phyloP scores from a whole-genome alignment of 2,797 vertebrate genomes.

The Pseudopleuronectes americanus region DNA sequence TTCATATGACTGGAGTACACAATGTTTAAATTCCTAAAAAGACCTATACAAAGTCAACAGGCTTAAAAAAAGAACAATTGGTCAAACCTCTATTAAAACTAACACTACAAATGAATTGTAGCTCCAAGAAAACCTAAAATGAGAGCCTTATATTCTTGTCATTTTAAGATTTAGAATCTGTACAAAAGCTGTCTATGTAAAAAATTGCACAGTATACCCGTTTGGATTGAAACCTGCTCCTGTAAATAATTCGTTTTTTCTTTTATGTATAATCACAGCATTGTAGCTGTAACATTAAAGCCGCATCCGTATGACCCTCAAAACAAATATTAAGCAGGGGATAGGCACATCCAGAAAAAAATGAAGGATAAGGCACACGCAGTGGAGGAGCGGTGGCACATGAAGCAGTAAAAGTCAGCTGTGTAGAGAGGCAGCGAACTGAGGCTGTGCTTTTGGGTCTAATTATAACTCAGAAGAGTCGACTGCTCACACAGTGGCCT shows the following conservation, averaged over 20 bases:
- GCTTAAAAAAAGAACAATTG: not conserved
- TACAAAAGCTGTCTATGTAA: not conserved
- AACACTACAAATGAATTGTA: no score
- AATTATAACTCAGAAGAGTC: slow-evolving; percentile 74
- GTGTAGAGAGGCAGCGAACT: slow-evolving; percentile 62
- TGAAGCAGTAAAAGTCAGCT: slow-evolving; percentile 52
- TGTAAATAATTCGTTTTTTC: not conserved
- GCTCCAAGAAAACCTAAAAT: no score
- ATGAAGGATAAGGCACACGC: slow-evolving; percentile 45
- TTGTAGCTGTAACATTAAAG: slow-evolving; percentile 51
- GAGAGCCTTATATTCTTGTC: no score
- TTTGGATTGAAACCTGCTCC: not conserved
- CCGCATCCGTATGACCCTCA: slow-evolving; percentile 35
- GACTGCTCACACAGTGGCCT: slow-evolving; percentile 52
- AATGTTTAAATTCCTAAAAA: no score
- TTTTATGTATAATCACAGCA: not conserved
- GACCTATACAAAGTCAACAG: not conserved
- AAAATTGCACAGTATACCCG: not conserved
- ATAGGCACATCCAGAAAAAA: slow-evolving; percentile 45
- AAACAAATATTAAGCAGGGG: slow-evolving; percentile 56
- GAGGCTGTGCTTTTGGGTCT: slow-evolving; percentile 67
- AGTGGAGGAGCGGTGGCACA: slow-evolving; percentile 51
- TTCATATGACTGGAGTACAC: no score
- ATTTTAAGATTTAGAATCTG: not conserved
- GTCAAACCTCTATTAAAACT: not conserved